phyloP scores from a whole-genome alignment of 2,888 invertebrate species.

The Iphiclides podalirius region DNA sequence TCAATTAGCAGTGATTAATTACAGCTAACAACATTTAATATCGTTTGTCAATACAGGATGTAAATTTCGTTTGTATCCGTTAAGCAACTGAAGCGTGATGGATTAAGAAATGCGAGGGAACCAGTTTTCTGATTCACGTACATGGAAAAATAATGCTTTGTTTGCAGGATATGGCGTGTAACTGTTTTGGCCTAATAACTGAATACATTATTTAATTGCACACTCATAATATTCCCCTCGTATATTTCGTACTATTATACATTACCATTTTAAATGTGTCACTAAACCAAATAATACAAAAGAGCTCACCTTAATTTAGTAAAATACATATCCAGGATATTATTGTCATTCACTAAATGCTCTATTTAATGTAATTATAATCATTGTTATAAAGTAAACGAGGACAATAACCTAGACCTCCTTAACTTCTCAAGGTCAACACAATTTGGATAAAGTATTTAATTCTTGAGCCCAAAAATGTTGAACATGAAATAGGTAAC shows the following conservation, averaged over 20 bases:
- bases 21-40: not conserved
- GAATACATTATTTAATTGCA: not conserved
- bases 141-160: slow-evolving; percentile 9
- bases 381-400: not conserved
- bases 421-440: not conserved
- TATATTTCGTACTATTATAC: too few species aligned
- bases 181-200: not conserved
- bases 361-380: not conserved
- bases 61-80: slow-evolving; percentile 21
- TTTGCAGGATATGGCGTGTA: too few species aligned
- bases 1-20: not conserved
- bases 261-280: too few species aligned
- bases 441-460: not conserved
- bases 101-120: slow-evolving; percentile 21
- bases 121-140: slow-evolving; percentile 16
- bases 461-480: too few species aligned
- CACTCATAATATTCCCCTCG: too few species aligned
- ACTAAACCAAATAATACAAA: too few species aligned
- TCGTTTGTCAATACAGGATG: slow-evolving; percentile 23
- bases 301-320: too few species aligned
- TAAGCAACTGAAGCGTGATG: slow-evolving; percentile 23
- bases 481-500: too few species aligned
- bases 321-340: too few species aligned
- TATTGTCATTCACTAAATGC: too few species aligned
- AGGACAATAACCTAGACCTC: not conserved